These are phyloP conservation scores for Drosophila subobscura DNA, from an alignment of 1,140 invertebrate genomes.

Conservation along the genomic window DNA sequence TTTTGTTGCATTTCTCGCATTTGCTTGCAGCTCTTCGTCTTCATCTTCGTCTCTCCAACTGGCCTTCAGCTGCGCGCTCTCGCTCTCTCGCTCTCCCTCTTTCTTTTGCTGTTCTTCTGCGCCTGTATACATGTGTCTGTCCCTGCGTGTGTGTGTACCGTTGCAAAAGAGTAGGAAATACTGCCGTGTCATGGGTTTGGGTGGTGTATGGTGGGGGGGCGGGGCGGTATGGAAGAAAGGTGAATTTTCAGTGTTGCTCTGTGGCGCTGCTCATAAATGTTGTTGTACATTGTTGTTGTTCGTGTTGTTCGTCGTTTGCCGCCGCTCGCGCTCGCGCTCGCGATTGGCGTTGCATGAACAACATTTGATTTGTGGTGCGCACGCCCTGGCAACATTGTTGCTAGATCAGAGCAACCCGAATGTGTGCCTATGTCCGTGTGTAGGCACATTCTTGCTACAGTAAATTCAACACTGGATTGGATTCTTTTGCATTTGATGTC, in stretches of 20 bases:
- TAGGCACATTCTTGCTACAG: conserved; percentile 32
- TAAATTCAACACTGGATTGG: conserved; percentile 4
- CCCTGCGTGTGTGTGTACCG: conserved; percentile 22
- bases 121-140: too few relatives aligned
- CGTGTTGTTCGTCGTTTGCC: conserved; percentile 37
- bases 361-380: conserved; percentile 75
- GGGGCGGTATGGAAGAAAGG: conserved; percentile 6
- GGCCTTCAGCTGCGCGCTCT: background rate
- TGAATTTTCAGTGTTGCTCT: conserved; percentile 15
- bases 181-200: conserved; percentile 24
- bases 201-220: conserved; percentile 29
- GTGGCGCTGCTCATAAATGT: conserved; percentile 60
- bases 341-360: conserved; percentile 63
- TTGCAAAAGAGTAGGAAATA: conserved; percentile 50
- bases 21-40: conserved; percentile 58
- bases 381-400: conserved; percentile 74
- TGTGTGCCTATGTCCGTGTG: too few relatives aligned
- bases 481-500: too few relatives aligned
- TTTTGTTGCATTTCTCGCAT: conserved; percentile 82
- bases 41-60: background rate
- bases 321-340: background rate
- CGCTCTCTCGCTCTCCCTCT: conserved; percentile 6
- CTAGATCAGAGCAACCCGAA: conserved; percentile 31
- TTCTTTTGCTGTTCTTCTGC: conserved; percentile 1
- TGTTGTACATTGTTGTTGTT: conserved; percentile 62